Evolutionary conservation across 1,140 invertebrate genomes (phyloP).

Genomic region (Amyelois transitella): DNA sequence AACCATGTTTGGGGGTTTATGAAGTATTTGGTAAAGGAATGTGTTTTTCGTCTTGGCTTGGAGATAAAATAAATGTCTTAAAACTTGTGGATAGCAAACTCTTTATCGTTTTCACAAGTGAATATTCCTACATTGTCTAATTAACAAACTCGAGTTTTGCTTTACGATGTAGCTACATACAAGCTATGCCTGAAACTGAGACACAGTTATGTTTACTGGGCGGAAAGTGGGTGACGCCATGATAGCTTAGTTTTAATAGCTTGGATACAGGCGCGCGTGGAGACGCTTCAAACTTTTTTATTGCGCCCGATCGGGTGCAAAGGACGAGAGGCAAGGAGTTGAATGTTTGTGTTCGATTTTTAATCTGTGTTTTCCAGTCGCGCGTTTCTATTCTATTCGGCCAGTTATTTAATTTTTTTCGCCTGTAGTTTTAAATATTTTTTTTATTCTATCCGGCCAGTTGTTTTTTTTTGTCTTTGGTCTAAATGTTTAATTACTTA

Average conservation of each 20-base stretch:
- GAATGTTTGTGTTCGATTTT: neutral
- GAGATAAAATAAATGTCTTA: too few species aligned
- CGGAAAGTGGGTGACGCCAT: conserved; percentile 3
- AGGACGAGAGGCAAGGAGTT: neutral
- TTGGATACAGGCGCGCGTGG: neutral
- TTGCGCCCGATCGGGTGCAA: neutral
- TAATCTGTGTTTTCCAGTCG: neutral
- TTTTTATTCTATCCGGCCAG: too few species aligned
- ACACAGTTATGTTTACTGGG: conserved; percentile 4
- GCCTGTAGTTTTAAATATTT: too few species aligned
- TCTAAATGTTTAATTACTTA: too few species aligned
- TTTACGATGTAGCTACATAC: neutral
- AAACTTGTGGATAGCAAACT: too few species aligned
- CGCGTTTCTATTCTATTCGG: neutral
- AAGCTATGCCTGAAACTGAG: neutral
- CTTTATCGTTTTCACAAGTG: too few species aligned
- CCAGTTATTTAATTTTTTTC: neutral
- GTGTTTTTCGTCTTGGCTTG: too few species aligned
- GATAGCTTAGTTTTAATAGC: conserved; percentile 6
- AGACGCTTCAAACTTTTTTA: conserved; percentile 1
- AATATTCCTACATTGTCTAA: neutral
- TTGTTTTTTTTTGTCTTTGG: too few species aligned
- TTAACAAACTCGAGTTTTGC: neutral
- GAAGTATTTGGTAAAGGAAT: too few species aligned
- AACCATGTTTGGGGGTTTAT: too few species aligned